phyloP scores from a whole-genome alignment of 2,888 invertebrate genomes.

The Elmis aenea region DNA sequence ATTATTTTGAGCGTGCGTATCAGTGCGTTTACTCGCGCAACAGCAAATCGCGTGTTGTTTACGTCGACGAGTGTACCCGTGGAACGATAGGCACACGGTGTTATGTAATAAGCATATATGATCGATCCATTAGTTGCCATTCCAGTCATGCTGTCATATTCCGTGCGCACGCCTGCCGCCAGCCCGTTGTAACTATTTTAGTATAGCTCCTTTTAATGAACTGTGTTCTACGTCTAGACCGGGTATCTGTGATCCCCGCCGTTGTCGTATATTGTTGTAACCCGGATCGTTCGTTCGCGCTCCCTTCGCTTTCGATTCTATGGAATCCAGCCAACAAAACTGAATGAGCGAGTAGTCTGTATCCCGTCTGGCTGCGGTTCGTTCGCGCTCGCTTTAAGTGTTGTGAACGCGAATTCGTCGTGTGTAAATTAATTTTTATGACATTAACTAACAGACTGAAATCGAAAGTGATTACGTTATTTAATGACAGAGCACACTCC shows the following conservation, averaged over 20 bases:
- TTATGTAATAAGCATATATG: slow-evolving; percentile 21
- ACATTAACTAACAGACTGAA: too few species aligned
- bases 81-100: too few species aligned
- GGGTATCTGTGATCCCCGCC: slow-evolving; percentile 25
- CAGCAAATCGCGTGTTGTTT: too few species aligned
- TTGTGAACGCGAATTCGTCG: slow-evolving; percentile 17
- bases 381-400: slow-evolving; percentile 21
- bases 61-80: too few species aligned
- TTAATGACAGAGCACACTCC: too few species aligned
- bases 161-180: slow-evolving; percentile 17
- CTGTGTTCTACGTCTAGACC: slow-evolving; percentile 28
- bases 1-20: too few species aligned
- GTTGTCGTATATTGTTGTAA: slow-evolving; percentile 28
- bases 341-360: slow-evolving; percentile 22
- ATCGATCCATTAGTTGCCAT: slow-evolving; percentile 22
- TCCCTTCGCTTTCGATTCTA: slow-evolving; percentile 31
- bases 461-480: too few species aligned
- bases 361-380: slow-evolving; percentile 14
- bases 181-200: slow-evolving; percentile 25
- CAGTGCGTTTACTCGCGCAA: too few species aligned
- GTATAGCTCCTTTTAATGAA: slow-evolving; percentile 20
- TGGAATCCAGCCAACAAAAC: slow-evolving; percentile 24
- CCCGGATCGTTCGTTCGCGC: slow-evolving; percentile 24
- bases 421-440: too few species aligned
- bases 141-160: slow-evolving; percentile 20